Base-by-base conservation (phyloP, 2,888 invertebrate species). In the Therioaphis trifolii region DNA sequence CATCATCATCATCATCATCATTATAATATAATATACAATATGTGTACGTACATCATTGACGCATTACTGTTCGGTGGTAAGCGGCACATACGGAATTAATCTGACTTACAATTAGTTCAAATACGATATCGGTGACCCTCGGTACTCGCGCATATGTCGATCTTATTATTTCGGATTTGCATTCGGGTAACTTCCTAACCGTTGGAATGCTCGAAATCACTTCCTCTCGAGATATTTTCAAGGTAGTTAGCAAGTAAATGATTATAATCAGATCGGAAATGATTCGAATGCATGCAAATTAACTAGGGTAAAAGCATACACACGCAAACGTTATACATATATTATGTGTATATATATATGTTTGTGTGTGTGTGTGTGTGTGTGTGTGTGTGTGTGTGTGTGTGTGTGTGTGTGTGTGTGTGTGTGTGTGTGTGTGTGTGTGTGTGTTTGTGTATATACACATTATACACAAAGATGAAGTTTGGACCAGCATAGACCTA, bases 161-260 rank as follows among this genome's bases (percentile, higher is more conserved):
- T 46, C 46, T 63, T 29, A 63, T 63, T 77, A 77, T 77, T 77
- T 66, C 21, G 15, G 63, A 77, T 63, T 77, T 63, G 29, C 29
- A 49, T 35, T 63, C 29, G 63, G 29, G 63, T n/a, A 21, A 63
- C 46, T 77, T 29, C 76, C 21, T 35, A 35, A 49, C 29, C 14
- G 63, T 29, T 29, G 4, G 21, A n/a, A 63, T 18, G 24, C 29
- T 63, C 4, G 12, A 63, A 63, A 63, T 63, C 63, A 63, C 76
- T 63, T 49, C 11, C n/a, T 63, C n/a, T 18, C 5, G 27, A 27
- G n/a, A 63, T 49, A 15, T 63, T 63, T 63, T 77, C 76, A 77
- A 77, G 46, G 29, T 49, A 77, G 76, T 77, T 49, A 68, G 40
- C 49, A 14, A 24, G 52, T 78, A 78, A 78, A 78, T 55, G 29